A percentile compares a stretch with the other conserved stretches of the same genome.
phyloP scores from a whole-genome alignment of 2,113 vertebrate genomes.

The Cinclus cinclus region DNA sequence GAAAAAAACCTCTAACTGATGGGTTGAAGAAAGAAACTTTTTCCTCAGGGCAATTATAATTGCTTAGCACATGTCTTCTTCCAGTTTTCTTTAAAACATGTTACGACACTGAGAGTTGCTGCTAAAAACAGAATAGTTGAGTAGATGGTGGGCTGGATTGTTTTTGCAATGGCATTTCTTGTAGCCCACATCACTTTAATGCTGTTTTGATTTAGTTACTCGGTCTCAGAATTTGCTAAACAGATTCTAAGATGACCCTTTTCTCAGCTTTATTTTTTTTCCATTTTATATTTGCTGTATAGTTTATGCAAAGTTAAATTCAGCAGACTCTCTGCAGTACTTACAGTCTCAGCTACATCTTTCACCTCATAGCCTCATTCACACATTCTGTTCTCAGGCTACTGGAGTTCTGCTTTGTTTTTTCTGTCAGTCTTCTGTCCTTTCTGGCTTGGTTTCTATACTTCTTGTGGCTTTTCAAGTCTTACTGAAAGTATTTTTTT shows the following conservation, averaged over 20 bases:
- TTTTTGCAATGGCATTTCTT: neutral
- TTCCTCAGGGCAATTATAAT: conserved; percentile 31
- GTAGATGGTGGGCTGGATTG: neutral
- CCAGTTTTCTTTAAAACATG: neutral
- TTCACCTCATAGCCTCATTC: neutral
- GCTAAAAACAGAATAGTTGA: conserved; percentile 13
- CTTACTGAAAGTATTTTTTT: neutral
- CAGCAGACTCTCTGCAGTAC: neutral
- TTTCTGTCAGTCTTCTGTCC: neutral
- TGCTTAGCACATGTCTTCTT: conserved; percentile 2
- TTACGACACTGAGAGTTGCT: neutral
- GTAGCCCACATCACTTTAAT: neutral
- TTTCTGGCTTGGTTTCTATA: neutral
- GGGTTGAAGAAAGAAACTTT: neutral
- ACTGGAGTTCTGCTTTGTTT: neutral
- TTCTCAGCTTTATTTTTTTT: neutral
- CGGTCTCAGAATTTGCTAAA: neutral
- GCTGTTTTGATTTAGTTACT: neutral
- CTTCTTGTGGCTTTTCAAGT: conserved; percentile 31
- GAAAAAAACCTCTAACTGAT: neutral
- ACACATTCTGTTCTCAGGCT: conserved; percentile 17
- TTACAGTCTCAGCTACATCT: neutral
- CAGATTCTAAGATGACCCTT: neutral
- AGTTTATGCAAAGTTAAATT: neutral
- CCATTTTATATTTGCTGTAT: neutral